Conservation (phyloP, 2,797 vertebrate genomes). For the Ispidina lecontei region DNA sequence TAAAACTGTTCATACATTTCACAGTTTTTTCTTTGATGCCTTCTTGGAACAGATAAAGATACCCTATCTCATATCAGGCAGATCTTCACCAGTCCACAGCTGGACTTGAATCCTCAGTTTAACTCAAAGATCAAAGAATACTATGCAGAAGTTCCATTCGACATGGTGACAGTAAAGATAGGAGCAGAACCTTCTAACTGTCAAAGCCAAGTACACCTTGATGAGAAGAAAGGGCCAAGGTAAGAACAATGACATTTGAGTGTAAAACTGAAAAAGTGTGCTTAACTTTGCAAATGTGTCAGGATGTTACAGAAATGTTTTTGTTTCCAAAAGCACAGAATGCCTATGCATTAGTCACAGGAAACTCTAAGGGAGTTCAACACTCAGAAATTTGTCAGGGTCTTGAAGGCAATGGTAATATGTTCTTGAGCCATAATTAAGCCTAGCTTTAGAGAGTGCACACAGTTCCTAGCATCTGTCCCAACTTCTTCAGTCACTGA, state of each 20-base stretch:
- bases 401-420: neutral
- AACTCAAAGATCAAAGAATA: slow-evolving; percentile 89
- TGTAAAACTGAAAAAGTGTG: neutral
- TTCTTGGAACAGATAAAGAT: slow-evolving; percentile 82
- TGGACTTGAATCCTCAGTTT: slow-evolving; percentile 88
- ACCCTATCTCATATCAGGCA: slow-evolving; percentile 84
- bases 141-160: slow-evolving; percentile 89
- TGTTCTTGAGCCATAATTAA: neutral
- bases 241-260: slow-evolving; percentile 44
- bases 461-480: neutral
- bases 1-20: slow-evolving; percentile 41
- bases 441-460: neutral
- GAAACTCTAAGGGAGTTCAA: neutral
- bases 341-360: neutral
- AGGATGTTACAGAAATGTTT: neutral
- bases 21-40: slow-evolving; percentile 58
- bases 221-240: slow-evolving; percentile 88
- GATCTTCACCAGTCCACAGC: slow-evolving; percentile 87
- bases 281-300: neutral
- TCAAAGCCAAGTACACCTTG: slow-evolving; percentile 84
- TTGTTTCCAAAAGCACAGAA: neutral
- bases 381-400: neutral
- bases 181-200: slow-evolving; percentile 83
- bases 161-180: slow-evolving; percentile 86
- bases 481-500: neutral